Evolutionary conservation across 2,888 invertebrate genomes (phyloP), one percentile per base, ranked within the genome.

Genomic region (Hipparchia semele): DNA sequence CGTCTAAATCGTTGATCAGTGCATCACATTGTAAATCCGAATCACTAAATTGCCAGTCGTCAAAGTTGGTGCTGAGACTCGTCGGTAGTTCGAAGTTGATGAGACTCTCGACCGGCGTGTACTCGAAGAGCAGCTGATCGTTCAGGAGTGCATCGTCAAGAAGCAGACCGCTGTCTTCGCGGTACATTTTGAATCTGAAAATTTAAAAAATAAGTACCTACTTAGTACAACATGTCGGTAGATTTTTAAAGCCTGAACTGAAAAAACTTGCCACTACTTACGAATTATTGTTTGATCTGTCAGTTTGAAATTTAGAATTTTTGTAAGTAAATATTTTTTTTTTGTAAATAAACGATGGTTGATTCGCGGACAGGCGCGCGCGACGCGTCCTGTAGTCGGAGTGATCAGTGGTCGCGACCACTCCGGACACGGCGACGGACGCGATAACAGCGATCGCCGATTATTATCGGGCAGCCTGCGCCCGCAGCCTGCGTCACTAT

Each of bases 391-490:
- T 85, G 86, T 85, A 85, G 82, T 80, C 83, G 82, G 84, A 91
- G 84, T 90, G 90, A 87, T 81, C 80, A 79, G 82, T 39, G 61
- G 53, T 81, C 72, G 79, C 82, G 82, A 79, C 76, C 79, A 81
- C 84, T 85, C 87, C 89, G 90, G 89, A 87, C 89, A 87, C 82
- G 81, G 83, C 84, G 83, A 82, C 90, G 87, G 89, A 89, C 90
- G 87, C 85, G 93, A 93, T 93, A 93, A 90, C 88, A 81, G 76
- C 86, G 87, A 91, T 90, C 89, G 82, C 76, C 85, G 92, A 91
- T 92, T 89, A 91, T 92, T 89, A 92, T 89, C 90, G 85, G 82
- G 68, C 76, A 68, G 72, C 72, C 71, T 64, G 73, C 72, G 75
- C 68, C 61, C 76, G 62, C 69, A 54, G 13, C 23, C 23, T 23